phyloP scores from a whole-genome alignment of 2,113 vertebrate species.

The Sceloporus undulatus region DNA sequence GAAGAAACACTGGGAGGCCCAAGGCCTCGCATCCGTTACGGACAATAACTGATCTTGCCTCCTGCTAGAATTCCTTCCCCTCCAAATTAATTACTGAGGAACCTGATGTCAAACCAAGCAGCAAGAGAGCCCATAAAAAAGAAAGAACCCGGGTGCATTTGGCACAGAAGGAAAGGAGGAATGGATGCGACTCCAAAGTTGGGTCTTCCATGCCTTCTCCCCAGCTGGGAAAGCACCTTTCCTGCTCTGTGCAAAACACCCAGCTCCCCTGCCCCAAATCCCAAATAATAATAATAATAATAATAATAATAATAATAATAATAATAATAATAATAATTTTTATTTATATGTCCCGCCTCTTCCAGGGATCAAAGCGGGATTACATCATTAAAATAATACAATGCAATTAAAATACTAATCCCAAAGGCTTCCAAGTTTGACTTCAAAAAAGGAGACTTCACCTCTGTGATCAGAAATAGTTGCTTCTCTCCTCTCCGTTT shows the following conservation, averaged over 20 bases:
- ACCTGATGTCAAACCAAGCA: not conserved
- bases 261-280: not conserved
- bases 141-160: too few species aligned
- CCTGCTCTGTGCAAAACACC: not conserved
- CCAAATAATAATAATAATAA: too few species aligned
- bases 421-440: not conserved
- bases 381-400: too few species aligned
- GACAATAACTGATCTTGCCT: rapidly evolving
- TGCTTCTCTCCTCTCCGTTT: not conserved
- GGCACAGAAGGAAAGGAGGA: too few species aligned
- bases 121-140: too few species aligned
- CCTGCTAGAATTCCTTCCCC: not conserved
- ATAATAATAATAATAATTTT: too few species aligned
- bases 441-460: not conserved
- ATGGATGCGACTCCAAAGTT: too few species aligned
- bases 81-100: not conserved
- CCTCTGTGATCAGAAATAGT: not conserved
- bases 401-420: not conserved
- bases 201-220: too few species aligned
- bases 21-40: rapidly evolving
- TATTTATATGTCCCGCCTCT: too few species aligned
- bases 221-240: too few species aligned
- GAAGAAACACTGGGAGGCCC: not conserved
- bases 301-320: too few species aligned
- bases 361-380: too few species aligned